Conservation (phyloP, 2,113 vertebrate species). For the Hystrix cristata region DNA sequence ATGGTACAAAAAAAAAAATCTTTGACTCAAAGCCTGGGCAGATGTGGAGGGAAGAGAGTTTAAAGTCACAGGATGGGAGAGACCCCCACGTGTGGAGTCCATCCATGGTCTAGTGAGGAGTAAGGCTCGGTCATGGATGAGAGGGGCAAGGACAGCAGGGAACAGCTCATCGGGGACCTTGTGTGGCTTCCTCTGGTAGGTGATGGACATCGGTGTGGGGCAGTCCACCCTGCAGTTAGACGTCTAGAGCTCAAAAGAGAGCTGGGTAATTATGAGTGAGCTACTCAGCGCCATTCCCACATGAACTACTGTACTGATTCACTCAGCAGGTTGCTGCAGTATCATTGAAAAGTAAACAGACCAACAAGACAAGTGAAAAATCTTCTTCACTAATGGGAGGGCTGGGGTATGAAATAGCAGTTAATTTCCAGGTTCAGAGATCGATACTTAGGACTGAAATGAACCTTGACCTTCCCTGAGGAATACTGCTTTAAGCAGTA, state of each 20-base stretch:
- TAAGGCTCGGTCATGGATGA: neutral
- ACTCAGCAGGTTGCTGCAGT: neutral
- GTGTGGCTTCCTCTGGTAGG: neutral
- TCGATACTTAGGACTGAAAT: neutral
- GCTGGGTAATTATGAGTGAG: neutral
- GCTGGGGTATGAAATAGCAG: neutral
- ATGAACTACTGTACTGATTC: neutral
- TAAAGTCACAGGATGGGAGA: neutral
- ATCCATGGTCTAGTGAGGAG: neutral
- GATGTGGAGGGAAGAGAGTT: neutral
- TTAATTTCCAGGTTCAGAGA: slow-evolving; percentile 12
- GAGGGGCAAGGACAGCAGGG: neutral
- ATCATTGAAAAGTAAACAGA: neutral
- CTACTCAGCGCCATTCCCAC: neutral
- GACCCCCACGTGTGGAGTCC: neutral
- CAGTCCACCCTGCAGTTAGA: neutral
- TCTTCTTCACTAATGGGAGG: neutral
- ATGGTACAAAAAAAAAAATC: neutral
- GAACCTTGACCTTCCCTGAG: neutral
- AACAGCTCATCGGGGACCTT: neutral
- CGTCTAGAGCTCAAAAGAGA: neutral
- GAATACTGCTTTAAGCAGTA: neutral
- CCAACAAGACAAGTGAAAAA: neutral
- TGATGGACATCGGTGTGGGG: neutral
- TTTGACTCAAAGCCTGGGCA: rapidly evolving